Evolutionary conservation across 23 tunicate genomes (phyloP), one percentile per base, ranked within the genome.

Genomic region (Trididemnum clinides): DNA sequence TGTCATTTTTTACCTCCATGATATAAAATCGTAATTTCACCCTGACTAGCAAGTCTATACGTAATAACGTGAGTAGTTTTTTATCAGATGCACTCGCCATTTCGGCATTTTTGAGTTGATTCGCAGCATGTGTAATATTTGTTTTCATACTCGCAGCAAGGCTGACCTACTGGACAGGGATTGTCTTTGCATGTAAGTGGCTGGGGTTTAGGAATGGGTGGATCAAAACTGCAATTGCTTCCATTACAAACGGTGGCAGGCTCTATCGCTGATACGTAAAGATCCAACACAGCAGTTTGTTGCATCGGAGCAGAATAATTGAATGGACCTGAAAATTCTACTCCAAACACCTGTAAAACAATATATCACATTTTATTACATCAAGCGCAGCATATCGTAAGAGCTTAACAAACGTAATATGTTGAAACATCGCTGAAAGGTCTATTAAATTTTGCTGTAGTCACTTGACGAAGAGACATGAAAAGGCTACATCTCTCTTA

Each of bases 71-170:
- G n/a, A n/a, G n/a, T n/a, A n/a, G n/a, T n/a, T n/a, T n/a, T 44
- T 7, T 3, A 66, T 71, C 32, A 92, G 0, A 73, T 51, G 69
- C 97, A 92, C 26, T 87, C 90, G 33, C 97, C 97, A 65, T 70
- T 69, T 1, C 50, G 59, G 37, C 97, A 92, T 64, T 87, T 92
- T 64, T 92, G 97, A 63, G 87, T 75, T 25, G 91, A 75, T 51
- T 92, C 97, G 66, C 97, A 92, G 79, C 97, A 92, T 0, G 97
- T 92, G 31, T 92, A 92, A 82, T 87, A 92, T 1, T 78, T 84
- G 28, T 87, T 37, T 0, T 82, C 50, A 29, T 83, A 92, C 3
- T 89, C 74, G 51, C 97, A 92, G 64, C 97, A 92, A 4, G 97
- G 97, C 57, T 92, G 97, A 29, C 83, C 86, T 0, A 86, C 82